Evolutionary conservation across 2,113 vertebrate genomes (phyloP), one percentile per base, ranked within the genome.

Genomic region (Amphiprion percula): DNA sequence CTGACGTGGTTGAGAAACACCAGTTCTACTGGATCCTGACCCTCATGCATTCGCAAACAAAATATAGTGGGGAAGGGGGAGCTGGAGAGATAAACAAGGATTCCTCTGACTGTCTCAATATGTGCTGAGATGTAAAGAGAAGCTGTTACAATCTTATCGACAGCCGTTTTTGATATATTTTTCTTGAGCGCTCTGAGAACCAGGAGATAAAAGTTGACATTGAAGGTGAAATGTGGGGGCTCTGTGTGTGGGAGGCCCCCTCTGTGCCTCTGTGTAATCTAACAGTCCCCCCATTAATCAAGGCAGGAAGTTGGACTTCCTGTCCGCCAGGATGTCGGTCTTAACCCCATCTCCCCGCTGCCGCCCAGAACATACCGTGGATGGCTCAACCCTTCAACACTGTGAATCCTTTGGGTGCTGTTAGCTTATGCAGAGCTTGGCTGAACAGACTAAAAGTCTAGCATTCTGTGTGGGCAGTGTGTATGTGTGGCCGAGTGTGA

Each of bases 271-370:
- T 64, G 63, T 77, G 72, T 80, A 79, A 80, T 74, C 79, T 65
- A 70, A 81, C 77, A 87, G 79, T 62, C 66, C 70, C 86, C 78
- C 70, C 86, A 90, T 91, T 91, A 93, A 93, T 93, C 90, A 91
- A 74, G 87, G 77, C 91, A 91, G 92, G 92, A 93, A 90, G 92
- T 88, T 64, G 87, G 88, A 91, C 90, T 93, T 94, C 92, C 92
- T 94, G 90, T 90, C 83, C 61, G 62, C 78, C 89, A 92, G 89
- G 90, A 91, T 88, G 87, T 78, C 15, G 37, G 75, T 79, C 73
- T 76, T 74, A 81, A 19, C 69, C 81, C 65, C 71, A 58, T 28
- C 80, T 30, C 66, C 52, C 26, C 24, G n/a, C 54, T 28, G 39
- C 26, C 58, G 11, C 28, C 37, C 53, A 49, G 67, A 84, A 65